These are phyloP conservation scores for Emberiza fucata DNA, from an alignment of 2,113 vertebrate genomes.

Conservation along the genomic window DNA sequence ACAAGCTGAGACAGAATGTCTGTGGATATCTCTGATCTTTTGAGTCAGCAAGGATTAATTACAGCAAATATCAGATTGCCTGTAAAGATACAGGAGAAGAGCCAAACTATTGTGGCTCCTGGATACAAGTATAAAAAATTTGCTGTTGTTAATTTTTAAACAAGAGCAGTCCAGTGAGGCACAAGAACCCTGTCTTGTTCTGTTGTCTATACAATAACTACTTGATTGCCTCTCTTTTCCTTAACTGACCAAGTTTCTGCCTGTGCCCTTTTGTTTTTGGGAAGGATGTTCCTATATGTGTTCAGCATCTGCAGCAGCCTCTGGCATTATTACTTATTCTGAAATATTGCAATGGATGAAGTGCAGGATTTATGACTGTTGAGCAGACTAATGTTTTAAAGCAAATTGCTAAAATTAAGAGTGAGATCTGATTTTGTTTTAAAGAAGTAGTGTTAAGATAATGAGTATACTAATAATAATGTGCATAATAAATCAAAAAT, in stretches of 20 bases:
- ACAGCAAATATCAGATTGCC: constrained; percentile 1
- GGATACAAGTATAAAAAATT: not conserved
- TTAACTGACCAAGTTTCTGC: not conserved
- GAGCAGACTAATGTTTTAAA: not conserved
- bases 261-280: not conserved
- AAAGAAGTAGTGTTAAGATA: not conserved
- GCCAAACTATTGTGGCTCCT: not conserved
- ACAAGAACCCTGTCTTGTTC: not conserved
- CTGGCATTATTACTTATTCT: not conserved
- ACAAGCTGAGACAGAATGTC: not conserved
- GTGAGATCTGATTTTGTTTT: not conserved
- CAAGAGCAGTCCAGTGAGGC: not conserved
- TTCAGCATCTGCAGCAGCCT: not conserved
- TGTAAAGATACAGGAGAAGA: not conserved
- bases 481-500: not conserved
- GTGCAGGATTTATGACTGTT: not conserved
- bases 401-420: not conserved
- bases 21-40: not conserved
- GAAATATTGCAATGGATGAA: not conserved
- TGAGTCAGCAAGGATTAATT: constrained; percentile 1
- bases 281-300: not conserved
- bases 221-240: not conserved
- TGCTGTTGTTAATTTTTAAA: not conserved
- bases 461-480: not conserved
- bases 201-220: not conserved